A percentile compares a stretch with the other conserved stretches of the same genome.
phyloP scores from a whole-genome alignment of 2,113 vertebrate genomes.

The Stictonetta naevosa region DNA sequence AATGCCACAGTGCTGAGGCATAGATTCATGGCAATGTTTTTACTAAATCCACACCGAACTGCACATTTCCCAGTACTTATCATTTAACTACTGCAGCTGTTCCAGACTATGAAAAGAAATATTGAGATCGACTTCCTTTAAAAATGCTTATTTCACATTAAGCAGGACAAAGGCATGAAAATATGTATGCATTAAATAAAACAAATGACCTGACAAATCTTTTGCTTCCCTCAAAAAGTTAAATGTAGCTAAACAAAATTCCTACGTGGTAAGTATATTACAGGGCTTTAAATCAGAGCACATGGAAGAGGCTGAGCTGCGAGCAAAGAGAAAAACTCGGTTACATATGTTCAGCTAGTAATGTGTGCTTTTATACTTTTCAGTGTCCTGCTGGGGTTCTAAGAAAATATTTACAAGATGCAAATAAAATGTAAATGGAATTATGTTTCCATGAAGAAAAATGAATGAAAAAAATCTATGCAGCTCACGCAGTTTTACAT shows the following conservation, averaged over 20 bases:
- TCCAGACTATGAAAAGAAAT: not conserved
- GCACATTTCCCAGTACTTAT: slow-evolving; percentile 25
- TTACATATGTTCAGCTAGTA: slow-evolving; percentile 50
- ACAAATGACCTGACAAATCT: slow-evolving; percentile 17
- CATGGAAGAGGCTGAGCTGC: not conserved
- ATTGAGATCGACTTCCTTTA: not conserved
- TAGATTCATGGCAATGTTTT: not conserved
- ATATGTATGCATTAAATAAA: not conserved
- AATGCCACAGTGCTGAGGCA: not conserved
- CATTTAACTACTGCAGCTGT: not conserved
- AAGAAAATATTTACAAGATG: slow-evolving; percentile 59
- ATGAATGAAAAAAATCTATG: not conserved
- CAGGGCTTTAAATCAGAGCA: slow-evolving; percentile 23
- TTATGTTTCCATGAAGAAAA: slow-evolving; percentile 19
- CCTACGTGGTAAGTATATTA: not conserved
- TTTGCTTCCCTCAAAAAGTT: slow-evolving; percentile 1
- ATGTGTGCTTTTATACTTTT: slow-evolving; percentile 22
- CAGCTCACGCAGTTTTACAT: slow-evolving; percentile 9
- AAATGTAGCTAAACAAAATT: slow-evolving; percentile 27
- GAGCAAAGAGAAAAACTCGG: slow-evolving; percentile 26
- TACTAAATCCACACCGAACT: not conserved
- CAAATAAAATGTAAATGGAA: slow-evolving; percentile 16
- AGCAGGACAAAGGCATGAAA: slow-evolving; percentile 9
- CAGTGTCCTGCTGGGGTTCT: slow-evolving; percentile 28
- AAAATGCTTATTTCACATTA: slow-evolving; percentile 4